phyloP scores from a whole-genome alignment of 2,888 invertebrate genomes.

The Tachina fera region DNA sequence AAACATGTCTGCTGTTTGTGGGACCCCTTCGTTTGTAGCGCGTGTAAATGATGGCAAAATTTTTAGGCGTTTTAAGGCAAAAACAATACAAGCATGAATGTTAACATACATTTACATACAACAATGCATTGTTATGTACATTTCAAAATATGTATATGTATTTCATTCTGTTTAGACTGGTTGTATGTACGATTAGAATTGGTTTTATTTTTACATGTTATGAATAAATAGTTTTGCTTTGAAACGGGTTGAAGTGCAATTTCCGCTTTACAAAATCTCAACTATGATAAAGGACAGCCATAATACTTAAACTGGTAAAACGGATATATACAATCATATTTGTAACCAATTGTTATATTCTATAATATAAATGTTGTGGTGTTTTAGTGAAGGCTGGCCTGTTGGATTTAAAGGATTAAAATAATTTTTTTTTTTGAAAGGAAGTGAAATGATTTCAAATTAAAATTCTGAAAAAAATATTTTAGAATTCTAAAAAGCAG shows the following conservation, averaged over 20 bases:
- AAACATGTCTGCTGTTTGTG: constrained; percentile 20
- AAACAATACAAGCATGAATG: constrained; percentile 4
- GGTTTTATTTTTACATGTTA: neutral
- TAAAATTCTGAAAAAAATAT: neutral
- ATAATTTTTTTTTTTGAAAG: neutral
- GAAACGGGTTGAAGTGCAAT: constrained; percentile 50
- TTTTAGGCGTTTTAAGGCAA: constrained; percentile 36
- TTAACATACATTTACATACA: neutral
- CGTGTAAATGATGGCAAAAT: constrained; percentile 29
- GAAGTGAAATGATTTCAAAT: constrained; percentile 20
- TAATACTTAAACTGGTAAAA: neutral
- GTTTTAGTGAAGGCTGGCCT: neutral
- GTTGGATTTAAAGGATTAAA: neutral
- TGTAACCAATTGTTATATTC: constrained; percentile 11
- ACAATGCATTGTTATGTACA: neutral
- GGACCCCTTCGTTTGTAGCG: constrained; percentile 9
- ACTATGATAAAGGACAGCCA: constrained; percentile 20
- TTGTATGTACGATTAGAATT: neutral
- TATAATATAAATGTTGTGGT: neutral
- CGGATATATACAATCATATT: constrained; percentile 32
- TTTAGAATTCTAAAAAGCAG: too few species aligned
- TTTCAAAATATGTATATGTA: neutral
- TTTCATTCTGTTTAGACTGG: neutral
- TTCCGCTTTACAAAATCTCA: constrained; percentile 46
- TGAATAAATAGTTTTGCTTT: constrained; percentile 21